Percentiles rank a stretch among this genome's conserved stretches.
Evolutionary conservation across 2,888 invertebrate genomes (phyloP).

Genomic region (Zele albiditarsus): DNA sequence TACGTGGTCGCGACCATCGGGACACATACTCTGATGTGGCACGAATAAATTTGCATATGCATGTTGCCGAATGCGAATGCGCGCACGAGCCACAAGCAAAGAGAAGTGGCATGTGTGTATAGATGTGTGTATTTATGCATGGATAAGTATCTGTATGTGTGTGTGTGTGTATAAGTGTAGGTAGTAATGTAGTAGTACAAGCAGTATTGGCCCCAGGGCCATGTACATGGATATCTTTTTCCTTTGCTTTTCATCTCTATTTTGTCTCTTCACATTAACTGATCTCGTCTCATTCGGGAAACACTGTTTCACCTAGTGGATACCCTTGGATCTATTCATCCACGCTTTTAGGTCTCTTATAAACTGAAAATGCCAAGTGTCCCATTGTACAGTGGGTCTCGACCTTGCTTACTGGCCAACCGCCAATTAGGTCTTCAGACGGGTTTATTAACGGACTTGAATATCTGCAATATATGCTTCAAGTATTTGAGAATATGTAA

Average conservation of each 20-base stretch:
- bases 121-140: background rate
- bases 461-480: background rate
- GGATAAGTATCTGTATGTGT: background rate
- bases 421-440: slow-evolving; percentile 52
- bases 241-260: slow-evolving; percentile 16
- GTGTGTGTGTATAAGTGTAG: too few species aligned
- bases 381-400: slow-evolving; percentile 48
- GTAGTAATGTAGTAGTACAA: background rate
- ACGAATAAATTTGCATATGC: slow-evolving; percentile 72
- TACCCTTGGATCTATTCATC: slow-evolving; percentile 2
- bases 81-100: slow-evolving; percentile 38
- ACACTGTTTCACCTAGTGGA: slow-evolving; percentile 18
- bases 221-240: slow-evolving; percentile 21
- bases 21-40: slow-evolving; percentile 64
- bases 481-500: too few species aligned
- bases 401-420: slow-evolving; percentile 55
- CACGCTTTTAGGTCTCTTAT: slow-evolving; percentile 3
- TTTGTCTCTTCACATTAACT: background rate
- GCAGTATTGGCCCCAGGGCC: slow-evolving; percentile 5
- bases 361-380: slow-evolving; percentile 25
- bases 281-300: slow-evolving; percentile 9
- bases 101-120: background rate
- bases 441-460: slow-evolving; percentile 33
- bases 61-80: slow-evolving; percentile 66
- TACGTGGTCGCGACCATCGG: slow-evolving; percentile 41